Evolutionary conservation across 1,140 invertebrate genomes (phyloP).

Genomic region (Delia radicum): DNA sequence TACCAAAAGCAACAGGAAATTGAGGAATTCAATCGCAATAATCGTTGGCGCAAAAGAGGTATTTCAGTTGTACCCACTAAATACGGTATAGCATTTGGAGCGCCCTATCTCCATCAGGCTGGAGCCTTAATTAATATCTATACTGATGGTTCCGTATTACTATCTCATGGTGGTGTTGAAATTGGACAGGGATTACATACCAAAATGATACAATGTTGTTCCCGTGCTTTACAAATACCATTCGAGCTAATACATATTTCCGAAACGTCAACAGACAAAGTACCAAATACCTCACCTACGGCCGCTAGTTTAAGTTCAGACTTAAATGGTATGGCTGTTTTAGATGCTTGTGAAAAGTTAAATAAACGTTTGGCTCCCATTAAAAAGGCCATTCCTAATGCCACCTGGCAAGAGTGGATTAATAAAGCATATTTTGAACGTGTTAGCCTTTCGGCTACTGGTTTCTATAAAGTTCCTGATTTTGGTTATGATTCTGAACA

Average conservation of each 20-base stretch:
- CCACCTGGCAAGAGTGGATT: slow-evolving; percentile 87
- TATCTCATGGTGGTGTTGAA: slow-evolving; percentile 91
- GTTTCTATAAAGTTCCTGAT: slow-evolving; percentile 79
- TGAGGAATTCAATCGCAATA: slow-evolving; percentile 73
- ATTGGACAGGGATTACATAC: slow-evolving; percentile 96
- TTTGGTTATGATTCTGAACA: slow-evolving; percentile 75
- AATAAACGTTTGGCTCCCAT: slow-evolving; percentile 75
- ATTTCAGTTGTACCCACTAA: slow-evolving; percentile 85
- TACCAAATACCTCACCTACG: slow-evolving; percentile 90
- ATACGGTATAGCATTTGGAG: slow-evolving; percentile 86
- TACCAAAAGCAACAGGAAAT: slow-evolving; percentile 63
- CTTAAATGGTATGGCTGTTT: slow-evolving; percentile 92
- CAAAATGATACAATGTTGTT: slow-evolving; percentile 90
- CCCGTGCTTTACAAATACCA: slow-evolving; percentile 72
- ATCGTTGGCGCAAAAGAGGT: slow-evolving; percentile 87
- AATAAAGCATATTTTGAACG: slow-evolving; percentile 76
- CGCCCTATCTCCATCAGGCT: slow-evolving; percentile 80
- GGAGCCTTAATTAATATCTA: slow-evolving; percentile 90
- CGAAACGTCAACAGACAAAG: slow-evolving; percentile 90
- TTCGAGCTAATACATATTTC: slow-evolving; percentile 79
- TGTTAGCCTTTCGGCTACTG: slow-evolving; percentile 80
- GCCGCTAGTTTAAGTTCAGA: slow-evolving; percentile 91
- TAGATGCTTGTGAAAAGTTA: slow-evolving; percentile 81
- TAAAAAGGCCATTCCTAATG: slow-evolving; percentile 74
- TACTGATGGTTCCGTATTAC: slow-evolving; percentile 85